Evolutionary conservation across 1,140 invertebrate genomes (phyloP).

Genomic region (Cardiocondyla obscurior): DNA sequence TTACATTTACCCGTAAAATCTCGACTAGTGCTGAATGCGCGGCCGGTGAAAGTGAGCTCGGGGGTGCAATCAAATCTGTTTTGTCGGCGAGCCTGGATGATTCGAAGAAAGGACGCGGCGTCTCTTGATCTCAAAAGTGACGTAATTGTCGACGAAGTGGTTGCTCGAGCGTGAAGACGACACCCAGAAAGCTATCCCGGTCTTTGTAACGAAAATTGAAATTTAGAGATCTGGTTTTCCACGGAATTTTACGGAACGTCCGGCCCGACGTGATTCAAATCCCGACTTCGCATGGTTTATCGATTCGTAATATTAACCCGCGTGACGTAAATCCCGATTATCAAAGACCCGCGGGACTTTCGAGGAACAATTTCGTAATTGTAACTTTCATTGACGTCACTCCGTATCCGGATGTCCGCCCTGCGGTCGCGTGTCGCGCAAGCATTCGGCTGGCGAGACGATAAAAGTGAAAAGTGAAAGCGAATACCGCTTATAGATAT

Average conservation of each 20-base stretch:
- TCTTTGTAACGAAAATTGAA: neutral
- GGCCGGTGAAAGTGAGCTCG: slow-evolving; percentile 77
- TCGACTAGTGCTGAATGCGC: slow-evolving; percentile 61
- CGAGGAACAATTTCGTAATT: slow-evolving; percentile 24
- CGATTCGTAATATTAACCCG: neutral
- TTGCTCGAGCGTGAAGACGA: neutral
- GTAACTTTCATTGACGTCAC: slow-evolving; percentile 39
- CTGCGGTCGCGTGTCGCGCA: slow-evolving; percentile 34
- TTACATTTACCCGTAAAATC: slow-evolving; percentile 51
- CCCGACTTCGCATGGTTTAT: neutral
- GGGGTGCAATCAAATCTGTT: slow-evolving; percentile 39
- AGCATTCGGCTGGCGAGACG: slow-evolving; percentile 30
- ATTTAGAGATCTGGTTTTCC: neutral
- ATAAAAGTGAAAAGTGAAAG: slow-evolving; percentile 68
- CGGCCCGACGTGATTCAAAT: neutral
- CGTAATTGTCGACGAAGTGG: neutral
- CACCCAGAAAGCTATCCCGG: neutral
- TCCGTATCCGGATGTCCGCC: slow-evolving; percentile 32
- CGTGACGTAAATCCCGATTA: neutral
- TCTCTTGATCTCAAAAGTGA: neutral
- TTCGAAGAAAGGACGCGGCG: neutral
- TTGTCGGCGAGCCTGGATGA: slow-evolving; percentile 6
- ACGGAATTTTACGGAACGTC: neutral
- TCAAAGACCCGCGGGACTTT: neutral
- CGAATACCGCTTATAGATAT: slow-evolving; percentile 37